Evolutionary conservation across 2,888 invertebrate genomes (phyloP), one percentile per base, ranked within the genome.

Genomic region (Esperia sulphurella): DNA sequence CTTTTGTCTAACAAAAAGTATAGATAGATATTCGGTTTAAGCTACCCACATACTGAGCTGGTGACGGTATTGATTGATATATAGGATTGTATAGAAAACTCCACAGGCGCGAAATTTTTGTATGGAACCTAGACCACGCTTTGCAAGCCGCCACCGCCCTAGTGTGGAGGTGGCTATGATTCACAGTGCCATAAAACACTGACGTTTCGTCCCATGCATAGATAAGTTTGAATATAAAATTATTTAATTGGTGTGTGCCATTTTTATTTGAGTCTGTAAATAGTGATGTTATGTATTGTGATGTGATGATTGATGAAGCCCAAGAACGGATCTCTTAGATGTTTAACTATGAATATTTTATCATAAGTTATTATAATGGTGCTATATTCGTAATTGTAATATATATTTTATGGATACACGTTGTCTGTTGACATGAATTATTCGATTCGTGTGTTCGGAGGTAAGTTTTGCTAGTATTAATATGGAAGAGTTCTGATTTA

Each of bases 321-420:
- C 48, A 53, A 49, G 49, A 53, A 54, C 6, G 58, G 60, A 61
- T 61, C 61, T 61, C 61, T 52, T 49, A 52, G 49, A 47, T 50
- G 41, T 48, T 53, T 53, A 49, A 49, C 21, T 57, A 53, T 53
- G 52, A 44, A 48, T 53, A n/a, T 50, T 52, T 54, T 51, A 45
- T 53, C 12, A 35, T 55, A 53, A 56, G 50, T 39, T 49, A 49
- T 51, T 58, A 45, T 55, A 54, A 59, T 59, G 62, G 64, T 64
- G 64, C 63, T 64, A 59, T 56, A 45, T 48, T 50, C 28, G 14
- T 41, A 45, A 40, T 48, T 5, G 21, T 21, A 21, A 51, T 54
- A 40, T 38, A 43, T 30, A 39, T 44, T 44, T 44, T 44, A 44
- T 44, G 10, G 28, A 44, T 38, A 38, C 21, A 21, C 21, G 33